Evolutionary conservation across 2,797 vertebrate genomes (phyloP).

Genomic region (Xenops minutus): DNA sequence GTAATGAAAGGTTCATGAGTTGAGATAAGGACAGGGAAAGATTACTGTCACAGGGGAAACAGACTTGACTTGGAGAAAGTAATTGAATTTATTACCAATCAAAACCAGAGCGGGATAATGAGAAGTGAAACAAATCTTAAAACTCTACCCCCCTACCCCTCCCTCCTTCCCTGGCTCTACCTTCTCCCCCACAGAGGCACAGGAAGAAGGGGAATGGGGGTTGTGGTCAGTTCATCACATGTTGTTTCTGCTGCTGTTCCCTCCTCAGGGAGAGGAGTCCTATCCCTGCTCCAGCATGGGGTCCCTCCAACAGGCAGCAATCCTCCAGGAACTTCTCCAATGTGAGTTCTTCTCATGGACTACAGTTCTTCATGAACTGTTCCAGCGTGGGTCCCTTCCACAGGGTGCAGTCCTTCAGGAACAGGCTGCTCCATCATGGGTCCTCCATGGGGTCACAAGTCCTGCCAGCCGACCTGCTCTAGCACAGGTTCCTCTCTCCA

Average conservation of each 20-base stretch:
- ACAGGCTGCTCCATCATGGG: not conserved
- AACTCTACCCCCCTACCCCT: not conserved
- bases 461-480: not conserved
- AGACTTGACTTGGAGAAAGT: not conserved
- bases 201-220: no score
- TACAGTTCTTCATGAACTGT: not conserved
- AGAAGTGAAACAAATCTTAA: not conserved
- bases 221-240: not conserved
- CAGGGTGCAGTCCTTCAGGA: not conserved
- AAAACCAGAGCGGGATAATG: not conserved
- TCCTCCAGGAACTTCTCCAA: rapidly evolving
- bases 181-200: not conserved
- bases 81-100: not conserved
- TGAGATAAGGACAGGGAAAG: not conserved
- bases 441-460: not conserved
- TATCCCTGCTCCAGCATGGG: rapidly evolving
- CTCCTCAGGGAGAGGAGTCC: not conserved
- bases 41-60: not conserved
- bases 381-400: not conserved
- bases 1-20: not conserved
- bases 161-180: not conserved
- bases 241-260: not conserved
- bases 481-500: not conserved
- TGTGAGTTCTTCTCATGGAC: no score
- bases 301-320: not conserved